These are phyloP conservation scores for Murina feae DNA, from an alignment of 2,113 vertebrate genomes.

Conservation along the genomic window DNA sequence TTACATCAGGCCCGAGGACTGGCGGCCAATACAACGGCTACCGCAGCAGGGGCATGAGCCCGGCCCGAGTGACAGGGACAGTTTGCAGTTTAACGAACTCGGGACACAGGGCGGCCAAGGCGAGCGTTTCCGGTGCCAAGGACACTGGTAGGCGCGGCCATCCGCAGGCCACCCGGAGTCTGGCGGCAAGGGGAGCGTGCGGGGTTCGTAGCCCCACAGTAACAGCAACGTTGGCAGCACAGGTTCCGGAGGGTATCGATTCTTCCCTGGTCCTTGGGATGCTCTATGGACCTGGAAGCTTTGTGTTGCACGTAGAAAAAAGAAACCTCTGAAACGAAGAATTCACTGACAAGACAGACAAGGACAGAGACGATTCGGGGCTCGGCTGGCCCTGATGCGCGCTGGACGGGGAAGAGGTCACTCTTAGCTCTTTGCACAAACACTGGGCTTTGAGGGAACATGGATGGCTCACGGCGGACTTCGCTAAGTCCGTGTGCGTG, in stretches of 20 bases:
- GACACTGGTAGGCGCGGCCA: conserved; percentile 31
- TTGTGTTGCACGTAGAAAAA: conserved; percentile 54
- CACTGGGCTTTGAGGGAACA: conserved; percentile 32
- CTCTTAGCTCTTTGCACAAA: conserved; percentile 55
- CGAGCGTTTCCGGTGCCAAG: conserved; percentile 74
- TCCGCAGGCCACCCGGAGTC: conserved; percentile 73
- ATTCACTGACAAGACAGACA: conserved; percentile 35
- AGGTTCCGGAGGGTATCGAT: conserved; percentile 68
- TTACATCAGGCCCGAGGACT: conserved; percentile 79
- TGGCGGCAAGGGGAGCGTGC: conserved; percentile 71
- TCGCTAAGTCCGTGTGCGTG: conserved; percentile 1
- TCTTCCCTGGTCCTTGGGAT: not conserved
- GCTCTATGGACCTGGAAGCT: conserved; percentile 44
- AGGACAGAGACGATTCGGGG: conserved; percentile 61
- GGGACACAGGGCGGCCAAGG: conserved; percentile 77
- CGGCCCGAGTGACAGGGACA: conserved; percentile 77
- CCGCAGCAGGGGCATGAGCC: conserved; percentile 75
- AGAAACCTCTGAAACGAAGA: conserved; percentile 50
- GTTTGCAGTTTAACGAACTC: conserved; percentile 77
- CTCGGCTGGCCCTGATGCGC: conserved; percentile 42
- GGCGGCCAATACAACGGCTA: conserved; percentile 80
- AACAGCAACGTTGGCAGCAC: conserved; percentile 66
- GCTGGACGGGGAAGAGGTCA: conserved; percentile 35
- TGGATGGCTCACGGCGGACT: conserved; percentile 69
- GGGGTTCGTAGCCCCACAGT: conserved; percentile 75